Base-by-base conservation (phyloP, 2,888 invertebrate species). In the Cryptus armator region DNA sequence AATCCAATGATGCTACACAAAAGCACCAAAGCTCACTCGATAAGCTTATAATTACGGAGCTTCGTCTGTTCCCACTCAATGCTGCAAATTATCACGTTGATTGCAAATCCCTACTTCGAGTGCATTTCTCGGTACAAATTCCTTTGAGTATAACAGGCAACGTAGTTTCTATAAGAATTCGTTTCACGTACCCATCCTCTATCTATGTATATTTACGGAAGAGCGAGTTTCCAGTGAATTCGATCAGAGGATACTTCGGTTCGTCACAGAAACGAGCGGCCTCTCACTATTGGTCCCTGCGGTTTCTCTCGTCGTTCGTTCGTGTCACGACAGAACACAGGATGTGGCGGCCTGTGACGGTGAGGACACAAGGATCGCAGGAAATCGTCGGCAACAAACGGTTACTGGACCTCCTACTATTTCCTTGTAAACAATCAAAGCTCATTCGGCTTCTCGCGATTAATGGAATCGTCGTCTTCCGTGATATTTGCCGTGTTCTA, bases 361-460 rank as follows among this genome's bases (percentile, higher is more conserved):
- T 7, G 16, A 4, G 74, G 68, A 64, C 70, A 81, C 53, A 37
- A 10, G 62, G 62, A 81, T 80, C 29, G 32, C 53, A 62, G 77
- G 64, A 78, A 84, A 81, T 78, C 67, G 68, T 74, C 51, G 71
- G 79, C 66, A 77, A 70, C 74, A 78, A 83, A 67, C 70, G 78
- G 78, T 53, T 29, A 46, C 56, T 16, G 81, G 86, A 86, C 87
- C 87, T 86, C 87, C 86, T 85, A 86, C 86, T 77, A 84, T 87
- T 87, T 86, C 87, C 82, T 81, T 82, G 87, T 87, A 86, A 87
- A 86, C 86, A 81, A 87, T 87, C 86, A 87, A 66, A 68, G 62
- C 82, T 76, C 72, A 78, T 84, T 81, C 83, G 46, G 68, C 51
- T 86, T 86, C 86, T 79, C 67, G 79, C 72, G 64, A 86, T 86